Conservation (phyloP, 2,888 invertebrate species). For the Drosophila villosipedis region DNA sequence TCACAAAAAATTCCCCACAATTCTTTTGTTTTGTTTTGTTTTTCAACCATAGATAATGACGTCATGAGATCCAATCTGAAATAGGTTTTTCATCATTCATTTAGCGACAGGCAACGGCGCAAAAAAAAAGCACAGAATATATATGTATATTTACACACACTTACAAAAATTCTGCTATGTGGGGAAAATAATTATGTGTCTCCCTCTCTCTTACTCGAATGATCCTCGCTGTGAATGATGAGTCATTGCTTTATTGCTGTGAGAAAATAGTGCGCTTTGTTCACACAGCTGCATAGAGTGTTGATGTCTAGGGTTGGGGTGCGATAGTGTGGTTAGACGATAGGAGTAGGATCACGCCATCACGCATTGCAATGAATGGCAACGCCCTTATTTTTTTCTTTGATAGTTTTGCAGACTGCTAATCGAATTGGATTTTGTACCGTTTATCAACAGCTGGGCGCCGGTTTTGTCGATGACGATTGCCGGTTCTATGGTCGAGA, state of each 20-base stretch:
- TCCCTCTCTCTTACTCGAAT: constrained; percentile 1
- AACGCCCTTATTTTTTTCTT: neutral
- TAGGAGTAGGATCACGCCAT: constrained; percentile 31
- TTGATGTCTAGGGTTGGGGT: neutral
- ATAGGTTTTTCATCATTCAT: constrained; percentile 36
- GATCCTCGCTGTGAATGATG: constrained; percentile 50
- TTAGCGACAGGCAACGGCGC: constrained; percentile 30
- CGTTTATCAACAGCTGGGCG: constrained; percentile 28
- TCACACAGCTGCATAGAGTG: neutral
- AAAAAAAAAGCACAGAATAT: constrained; percentile 35
- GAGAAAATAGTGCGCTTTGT: constrained; percentile 3
- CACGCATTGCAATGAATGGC: neutral
- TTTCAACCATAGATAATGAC: constrained; percentile 39
- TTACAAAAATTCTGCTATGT: constrained; percentile 2
- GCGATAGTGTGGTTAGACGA: neutral
- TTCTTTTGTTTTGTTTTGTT: constrained; percentile 32
- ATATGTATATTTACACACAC: constrained; percentile 15
- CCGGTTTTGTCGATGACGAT: constrained; percentile 1
- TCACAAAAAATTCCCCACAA: constrained; percentile 19
- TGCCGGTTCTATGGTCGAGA: constrained; percentile 10
- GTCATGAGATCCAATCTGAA: constrained; percentile 43
- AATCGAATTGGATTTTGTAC: constrained; percentile 46
- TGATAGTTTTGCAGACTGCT: neutral
- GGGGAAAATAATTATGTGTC: constrained; percentile 24
- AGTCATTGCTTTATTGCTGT: constrained; percentile 33